These are phyloP conservation scores for Trididemnum miniatum DNA, from an alignment of 23 tunicate genomes.

Conservation along the genomic window DNA sequence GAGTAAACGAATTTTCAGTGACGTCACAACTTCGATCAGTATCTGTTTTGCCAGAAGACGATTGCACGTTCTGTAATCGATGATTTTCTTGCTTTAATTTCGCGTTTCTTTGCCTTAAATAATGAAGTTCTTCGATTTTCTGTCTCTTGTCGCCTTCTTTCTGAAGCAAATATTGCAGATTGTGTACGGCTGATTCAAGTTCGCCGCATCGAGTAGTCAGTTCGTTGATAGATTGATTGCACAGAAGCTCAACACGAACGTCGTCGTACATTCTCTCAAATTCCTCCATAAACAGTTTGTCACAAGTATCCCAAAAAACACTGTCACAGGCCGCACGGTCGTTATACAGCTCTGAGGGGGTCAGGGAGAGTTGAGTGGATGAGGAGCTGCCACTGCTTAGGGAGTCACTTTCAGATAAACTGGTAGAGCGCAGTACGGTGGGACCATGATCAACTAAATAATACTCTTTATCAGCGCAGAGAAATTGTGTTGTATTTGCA, in stretches of 20 bases:
- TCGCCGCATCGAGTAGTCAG: constrained; percentile 48
- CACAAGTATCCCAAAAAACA: constrained; percentile 9
- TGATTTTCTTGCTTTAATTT: constrained; percentile 42
- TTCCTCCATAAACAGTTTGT: constrained; percentile 23
- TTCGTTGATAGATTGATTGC: constrained; percentile 29
- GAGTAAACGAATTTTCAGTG: too few species aligned
- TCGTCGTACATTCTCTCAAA: constrained; percentile 68
- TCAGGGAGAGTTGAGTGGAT: neutral
- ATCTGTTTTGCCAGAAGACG: neutral
- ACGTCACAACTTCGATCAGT: too few species aligned
- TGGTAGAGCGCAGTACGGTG: neutral
- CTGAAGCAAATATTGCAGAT: constrained; percentile 46
- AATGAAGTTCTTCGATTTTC: constrained; percentile 41
- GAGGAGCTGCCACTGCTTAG: neutral
- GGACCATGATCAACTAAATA: neutral
- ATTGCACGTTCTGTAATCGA: neutral
- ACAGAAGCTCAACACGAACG: constrained; percentile 38
- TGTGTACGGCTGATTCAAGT: constrained; percentile 60
- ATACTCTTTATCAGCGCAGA: constrained; percentile 25
- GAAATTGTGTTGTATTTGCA: constrained; percentile 34
- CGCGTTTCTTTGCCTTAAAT: constrained; percentile 29
- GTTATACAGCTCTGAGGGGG: neutral
- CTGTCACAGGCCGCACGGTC: neutral
- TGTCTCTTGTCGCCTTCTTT: constrained; percentile 41
- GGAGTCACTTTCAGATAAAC: constrained; percentile 23